Evolutionary conservation across 2,797 vertebrate species (phyloP).

Genomic region (Limosa lapponica): DNA sequence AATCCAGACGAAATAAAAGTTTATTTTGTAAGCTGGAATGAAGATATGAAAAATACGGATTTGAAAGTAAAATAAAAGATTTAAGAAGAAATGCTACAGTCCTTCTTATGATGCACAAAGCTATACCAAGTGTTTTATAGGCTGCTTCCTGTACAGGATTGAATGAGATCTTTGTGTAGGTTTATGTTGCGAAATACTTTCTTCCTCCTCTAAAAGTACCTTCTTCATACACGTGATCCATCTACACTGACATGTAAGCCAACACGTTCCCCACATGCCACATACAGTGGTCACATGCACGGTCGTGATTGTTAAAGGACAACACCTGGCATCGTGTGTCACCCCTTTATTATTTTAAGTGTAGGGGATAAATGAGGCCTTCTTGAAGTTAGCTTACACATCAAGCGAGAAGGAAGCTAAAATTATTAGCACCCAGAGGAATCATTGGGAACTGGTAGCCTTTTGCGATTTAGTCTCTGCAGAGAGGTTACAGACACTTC

Average conservation of each 20-base stretch:
- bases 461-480: slow-evolving; percentile 21
- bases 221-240: slow-evolving; percentile 36
- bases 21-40: neutral
- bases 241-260: neutral
- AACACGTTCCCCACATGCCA: neutral
- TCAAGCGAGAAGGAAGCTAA: neutral
- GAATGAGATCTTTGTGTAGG: slow-evolving; percentile 32
- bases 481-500: slow-evolving; percentile 45
- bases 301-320: neutral
- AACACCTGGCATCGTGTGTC: neutral
- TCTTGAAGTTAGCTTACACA: neutral
- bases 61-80: neutral
- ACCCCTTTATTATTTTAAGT: neutral
- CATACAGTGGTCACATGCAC: neutral
- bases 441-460: neutral
- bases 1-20: neutral
- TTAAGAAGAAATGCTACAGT: neutral
- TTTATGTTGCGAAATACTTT: slow-evolving; percentile 50
- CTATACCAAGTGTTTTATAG: neutral
- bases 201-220: slow-evolving; percentile 37
- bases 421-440: neutral
- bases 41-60: neutral
- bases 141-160: neutral
- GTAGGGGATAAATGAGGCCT: neutral
- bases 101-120: neutral